phyloP scores from a whole-genome alignment of 2,797 vertebrate genomes.

The Babyrousa celebensis region DNA sequence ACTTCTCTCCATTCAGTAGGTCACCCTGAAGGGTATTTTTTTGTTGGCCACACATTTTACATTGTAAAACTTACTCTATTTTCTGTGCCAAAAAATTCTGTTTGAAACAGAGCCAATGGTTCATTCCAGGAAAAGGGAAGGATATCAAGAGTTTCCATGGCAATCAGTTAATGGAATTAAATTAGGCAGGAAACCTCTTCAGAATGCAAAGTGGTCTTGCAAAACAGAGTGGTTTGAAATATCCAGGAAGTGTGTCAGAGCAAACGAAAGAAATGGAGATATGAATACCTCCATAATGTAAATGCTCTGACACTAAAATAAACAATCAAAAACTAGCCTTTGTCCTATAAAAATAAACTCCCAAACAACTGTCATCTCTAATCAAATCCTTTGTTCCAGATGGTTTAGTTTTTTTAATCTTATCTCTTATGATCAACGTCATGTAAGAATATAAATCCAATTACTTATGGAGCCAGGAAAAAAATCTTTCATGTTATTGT shows the following conservation, averaged over 20 bases:
- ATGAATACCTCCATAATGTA: slow-evolving; percentile 82
- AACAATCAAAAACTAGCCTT: slow-evolving; percentile 81
- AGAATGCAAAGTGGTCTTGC: slow-evolving; percentile 78
- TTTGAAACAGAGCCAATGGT: slow-evolving; percentile 75
- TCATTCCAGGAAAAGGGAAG: slow-evolving; percentile 83
- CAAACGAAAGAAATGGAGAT: slow-evolving; percentile 76
- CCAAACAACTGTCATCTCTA: slow-evolving; percentile 78
- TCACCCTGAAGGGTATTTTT: background rate
- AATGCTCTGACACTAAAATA: slow-evolving; percentile 82
- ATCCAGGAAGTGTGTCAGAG: slow-evolving; percentile 84
- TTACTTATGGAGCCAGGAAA: slow-evolving; percentile 61
- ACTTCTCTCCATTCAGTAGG: background rate
- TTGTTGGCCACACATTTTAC: slow-evolving; percentile 34
- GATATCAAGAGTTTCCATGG: slow-evolving; percentile 81
- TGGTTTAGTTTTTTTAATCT: slow-evolving; percentile 58
- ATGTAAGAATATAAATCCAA: slow-evolving; percentile 70
- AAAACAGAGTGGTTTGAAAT: slow-evolving; percentile 75
- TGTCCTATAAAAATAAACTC: slow-evolving; percentile 85
- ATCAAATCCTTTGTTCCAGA: slow-evolving; percentile 77
- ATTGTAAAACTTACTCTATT: slow-evolving; percentile 56
- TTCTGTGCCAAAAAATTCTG: slow-evolving; percentile 53
- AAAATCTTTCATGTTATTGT: background rate
- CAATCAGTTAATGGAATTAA: slow-evolving; percentile 78
- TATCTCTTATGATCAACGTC: slow-evolving; percentile 72
- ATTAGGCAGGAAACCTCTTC: slow-evolving; percentile 85